phyloP scores from a whole-genome alignment of 2,113 vertebrate species.

The Sphaerodactylus townsendi region DNA sequence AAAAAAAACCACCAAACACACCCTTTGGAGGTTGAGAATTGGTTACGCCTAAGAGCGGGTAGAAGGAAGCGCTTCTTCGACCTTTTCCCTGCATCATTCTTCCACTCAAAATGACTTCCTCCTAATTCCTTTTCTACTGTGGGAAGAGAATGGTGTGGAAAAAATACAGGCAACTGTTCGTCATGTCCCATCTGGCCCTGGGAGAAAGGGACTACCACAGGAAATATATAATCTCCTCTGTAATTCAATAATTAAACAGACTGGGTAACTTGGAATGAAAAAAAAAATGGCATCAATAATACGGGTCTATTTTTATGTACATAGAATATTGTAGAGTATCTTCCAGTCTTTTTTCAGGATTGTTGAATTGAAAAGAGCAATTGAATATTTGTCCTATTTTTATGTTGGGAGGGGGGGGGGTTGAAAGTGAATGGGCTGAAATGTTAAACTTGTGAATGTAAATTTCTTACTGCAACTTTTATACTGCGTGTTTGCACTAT shows the following conservation, averaged over 20 bases:
- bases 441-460: constrained; percentile 89
- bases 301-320: constrained; percentile 89
- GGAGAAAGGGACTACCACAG: not conserved
- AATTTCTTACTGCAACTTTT: constrained; percentile 90
- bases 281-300: constrained; percentile 85
- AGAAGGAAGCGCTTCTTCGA: not conserved
- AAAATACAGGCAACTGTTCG: not conserved
- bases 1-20: not conserved
- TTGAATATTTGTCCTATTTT: constrained; percentile 87
- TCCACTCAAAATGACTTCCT: not conserved
- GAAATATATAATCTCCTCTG: constrained; percentile 2
- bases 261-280: constrained; percentile 77
- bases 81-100: not conserved
- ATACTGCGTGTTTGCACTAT: constrained; percentile 94
- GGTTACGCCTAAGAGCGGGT: not conserved
- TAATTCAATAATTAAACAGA: constrained; percentile 64
- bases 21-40: not conserved
- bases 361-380: constrained; percentile 75
- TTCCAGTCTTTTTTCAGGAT: constrained; percentile 81
- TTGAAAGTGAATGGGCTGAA: constrained; percentile 82
- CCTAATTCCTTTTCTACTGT: not conserved
- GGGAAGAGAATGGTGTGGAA: not conserved
- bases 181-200: not conserved
- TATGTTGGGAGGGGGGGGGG: constrained; percentile 68
- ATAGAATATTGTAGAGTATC: constrained; percentile 82